Percentiles rank a stretch among this genome's conserved stretches.
Conservation (phyloP, 1,140 invertebrate genomes). For the Bacillus rossius region DNA sequence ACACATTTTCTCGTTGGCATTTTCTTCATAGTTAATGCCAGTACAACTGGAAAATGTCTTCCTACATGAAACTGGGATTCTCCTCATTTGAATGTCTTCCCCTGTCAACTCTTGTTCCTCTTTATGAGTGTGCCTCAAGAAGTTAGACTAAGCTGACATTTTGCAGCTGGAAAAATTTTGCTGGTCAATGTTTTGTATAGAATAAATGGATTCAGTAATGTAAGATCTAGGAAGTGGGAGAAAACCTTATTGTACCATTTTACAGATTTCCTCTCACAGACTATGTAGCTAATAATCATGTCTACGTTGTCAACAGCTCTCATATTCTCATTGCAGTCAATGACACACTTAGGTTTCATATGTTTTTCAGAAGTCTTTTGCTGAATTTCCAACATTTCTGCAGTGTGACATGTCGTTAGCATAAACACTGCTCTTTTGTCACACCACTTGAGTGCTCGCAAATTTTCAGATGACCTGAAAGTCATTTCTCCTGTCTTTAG, state of each 20-base stretch:
- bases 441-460: conserved; percentile 32
- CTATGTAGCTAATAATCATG: conserved; percentile 31
- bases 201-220: too few species aligned
- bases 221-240: too few species aligned
- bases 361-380: conserved; percentile 18
- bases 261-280: conserved; percentile 29
- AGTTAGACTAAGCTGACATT: too few species aligned
- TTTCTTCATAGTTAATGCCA: too few species aligned
- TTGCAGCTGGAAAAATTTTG: too few species aligned
- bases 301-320: conserved; percentile 34
- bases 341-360: conserved; percentile 34
- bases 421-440: conserved; percentile 31
- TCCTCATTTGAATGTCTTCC: too few species aligned
- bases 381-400: conserved; percentile 20
- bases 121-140: too few species aligned
- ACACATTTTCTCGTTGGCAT: too few species aligned
- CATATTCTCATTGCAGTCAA: conserved; percentile 38
- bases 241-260: conserved; percentile 37
- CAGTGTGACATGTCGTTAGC: conserved; percentile 29
- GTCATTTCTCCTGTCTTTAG: conserved; percentile 26
- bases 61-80: too few species aligned
- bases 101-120: too few species aligned
- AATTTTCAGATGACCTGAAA: conserved; percentile 19
- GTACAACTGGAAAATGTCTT: too few species aligned
- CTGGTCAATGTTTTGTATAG: too few species aligned